These are phyloP conservation scores for Netelia inedita DNA, from an alignment of 2,888 invertebrate genomes.

Conservation along the genomic window DNA sequence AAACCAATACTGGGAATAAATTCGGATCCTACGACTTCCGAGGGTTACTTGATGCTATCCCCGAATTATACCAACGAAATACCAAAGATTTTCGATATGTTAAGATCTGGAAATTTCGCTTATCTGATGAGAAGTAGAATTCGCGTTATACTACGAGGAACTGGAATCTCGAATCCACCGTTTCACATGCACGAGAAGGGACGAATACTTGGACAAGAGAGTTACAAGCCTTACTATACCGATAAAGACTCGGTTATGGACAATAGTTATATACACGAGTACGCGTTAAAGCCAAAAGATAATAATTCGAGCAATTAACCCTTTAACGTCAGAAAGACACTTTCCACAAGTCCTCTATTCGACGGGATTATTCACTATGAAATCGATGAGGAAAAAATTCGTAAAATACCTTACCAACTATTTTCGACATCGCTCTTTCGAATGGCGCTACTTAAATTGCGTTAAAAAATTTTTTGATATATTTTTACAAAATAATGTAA, in stretches of 20 bases:
- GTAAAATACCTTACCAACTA: too few relatives aligned
- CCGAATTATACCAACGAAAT: constrained; percentile 93
- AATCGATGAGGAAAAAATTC: too few relatives aligned
- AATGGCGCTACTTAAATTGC: too few relatives aligned
- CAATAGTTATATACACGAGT: constrained; percentile 60
- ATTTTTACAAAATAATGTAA: too few relatives aligned
- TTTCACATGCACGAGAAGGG: constrained; percentile 91
- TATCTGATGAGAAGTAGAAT: constrained; percentile 96
- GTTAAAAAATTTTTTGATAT: too few relatives aligned
- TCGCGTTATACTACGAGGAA: constrained; percentile 93
- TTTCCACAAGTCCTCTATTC: too few relatives aligned
- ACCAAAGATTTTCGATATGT: constrained; percentile 91
- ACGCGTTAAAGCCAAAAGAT: neutral
- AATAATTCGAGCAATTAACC: constrained; percentile 29
- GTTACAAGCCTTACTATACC: constrained; percentile 60
- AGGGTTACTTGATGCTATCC: constrained; percentile 96
- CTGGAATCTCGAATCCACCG: constrained; percentile 88
- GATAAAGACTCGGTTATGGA: constrained; percentile 58
- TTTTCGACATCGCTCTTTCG: too few relatives aligned
- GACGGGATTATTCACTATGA: too few relatives aligned
- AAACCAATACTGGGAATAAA: constrained; percentile 99
- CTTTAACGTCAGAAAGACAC: too few relatives aligned
- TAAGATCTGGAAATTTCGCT: constrained; percentile 92
- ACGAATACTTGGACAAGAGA: constrained; percentile 86
- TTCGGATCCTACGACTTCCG: constrained; percentile 97